Percentiles rank a stretch among this genome's conserved stretches.
Conservation (phyloP, 1,140 invertebrate species). For the Bombus fervidus region DNA sequence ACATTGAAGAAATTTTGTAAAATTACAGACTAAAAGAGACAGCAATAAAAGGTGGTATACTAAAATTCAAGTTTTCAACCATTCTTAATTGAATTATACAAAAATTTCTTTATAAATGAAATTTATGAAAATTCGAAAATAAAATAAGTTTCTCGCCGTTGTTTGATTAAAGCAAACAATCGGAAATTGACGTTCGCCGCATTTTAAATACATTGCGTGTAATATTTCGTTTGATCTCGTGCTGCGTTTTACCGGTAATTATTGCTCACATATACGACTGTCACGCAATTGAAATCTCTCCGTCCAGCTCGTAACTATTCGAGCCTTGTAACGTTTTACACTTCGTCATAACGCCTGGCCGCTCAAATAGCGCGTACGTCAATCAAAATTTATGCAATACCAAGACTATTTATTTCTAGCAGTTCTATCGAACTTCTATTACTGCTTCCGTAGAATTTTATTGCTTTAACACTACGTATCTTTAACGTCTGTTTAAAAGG, state of each 20-base stretch:
- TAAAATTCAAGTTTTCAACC: background rate
- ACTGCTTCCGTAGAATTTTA: background rate
- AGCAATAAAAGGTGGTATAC: too few relatives aligned
- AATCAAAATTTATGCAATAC: conserved; percentile 24
- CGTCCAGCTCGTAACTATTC: background rate
- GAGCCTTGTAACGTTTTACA: conserved; percentile 24
- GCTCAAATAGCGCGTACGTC: background rate
- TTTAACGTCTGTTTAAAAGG: background rate
- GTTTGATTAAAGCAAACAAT: too few relatives aligned
- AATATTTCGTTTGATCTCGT: background rate
- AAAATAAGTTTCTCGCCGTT: background rate
- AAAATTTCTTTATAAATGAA: too few relatives aligned
- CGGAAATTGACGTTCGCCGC: too few relatives aligned
- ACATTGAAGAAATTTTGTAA: too few relatives aligned
- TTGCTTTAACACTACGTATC: background rate
- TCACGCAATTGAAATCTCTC: conserved; percentile 16
- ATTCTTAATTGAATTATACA: background rate
- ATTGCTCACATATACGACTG: background rate
- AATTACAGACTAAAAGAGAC: too few relatives aligned
- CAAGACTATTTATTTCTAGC: background rate
- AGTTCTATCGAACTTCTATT: background rate
- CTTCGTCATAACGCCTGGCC: background rate
- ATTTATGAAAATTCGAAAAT: background rate
- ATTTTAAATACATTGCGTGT: background rate
- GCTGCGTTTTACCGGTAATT: background rate